phyloP scores from a whole-genome alignment of 2,797 vertebrate species.

The Cephalopachus bancanus region DNA sequence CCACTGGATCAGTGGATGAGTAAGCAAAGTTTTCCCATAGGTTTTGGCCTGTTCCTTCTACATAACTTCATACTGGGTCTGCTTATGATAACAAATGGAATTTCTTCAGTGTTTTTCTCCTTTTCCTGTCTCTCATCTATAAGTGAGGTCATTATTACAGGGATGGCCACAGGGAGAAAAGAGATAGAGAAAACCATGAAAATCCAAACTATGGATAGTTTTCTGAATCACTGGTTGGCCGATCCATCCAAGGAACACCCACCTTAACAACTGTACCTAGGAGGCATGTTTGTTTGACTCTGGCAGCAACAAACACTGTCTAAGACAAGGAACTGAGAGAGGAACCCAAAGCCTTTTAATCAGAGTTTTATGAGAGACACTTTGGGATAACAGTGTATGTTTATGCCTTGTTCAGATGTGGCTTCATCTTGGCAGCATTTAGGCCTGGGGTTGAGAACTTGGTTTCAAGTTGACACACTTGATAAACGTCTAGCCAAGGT shows the following conservation, averaged over 20 bases:
- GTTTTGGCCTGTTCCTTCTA: background rate
- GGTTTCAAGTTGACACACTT: conserved; percentile 51
- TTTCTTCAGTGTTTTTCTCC: background rate
- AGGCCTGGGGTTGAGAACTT: conserved; percentile 12
- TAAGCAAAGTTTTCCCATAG: background rate
- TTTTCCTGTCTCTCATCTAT: background rate
- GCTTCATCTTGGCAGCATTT: background rate
- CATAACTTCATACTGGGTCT: background rate
- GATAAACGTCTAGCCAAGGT: conserved; percentile 38
- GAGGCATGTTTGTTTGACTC: background rate
- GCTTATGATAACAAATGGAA: background rate
- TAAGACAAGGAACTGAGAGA: background rate
- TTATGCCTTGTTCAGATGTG: background rate
- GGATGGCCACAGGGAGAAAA: background rate
- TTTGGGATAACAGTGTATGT: background rate
- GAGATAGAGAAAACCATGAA: background rate
- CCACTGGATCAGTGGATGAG: background rate
- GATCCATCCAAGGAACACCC: background rate
- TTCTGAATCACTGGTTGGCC: background rate
- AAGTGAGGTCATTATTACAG: background rate
- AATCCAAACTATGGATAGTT: background rate
- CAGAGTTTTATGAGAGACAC: background rate
- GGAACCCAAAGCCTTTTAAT: background rate
- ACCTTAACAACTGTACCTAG: background rate
- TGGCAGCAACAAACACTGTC: background rate